phyloP scores from a whole-genome alignment of 2,888 invertebrate genomes.

The Hoplodrina ambigua region DNA sequence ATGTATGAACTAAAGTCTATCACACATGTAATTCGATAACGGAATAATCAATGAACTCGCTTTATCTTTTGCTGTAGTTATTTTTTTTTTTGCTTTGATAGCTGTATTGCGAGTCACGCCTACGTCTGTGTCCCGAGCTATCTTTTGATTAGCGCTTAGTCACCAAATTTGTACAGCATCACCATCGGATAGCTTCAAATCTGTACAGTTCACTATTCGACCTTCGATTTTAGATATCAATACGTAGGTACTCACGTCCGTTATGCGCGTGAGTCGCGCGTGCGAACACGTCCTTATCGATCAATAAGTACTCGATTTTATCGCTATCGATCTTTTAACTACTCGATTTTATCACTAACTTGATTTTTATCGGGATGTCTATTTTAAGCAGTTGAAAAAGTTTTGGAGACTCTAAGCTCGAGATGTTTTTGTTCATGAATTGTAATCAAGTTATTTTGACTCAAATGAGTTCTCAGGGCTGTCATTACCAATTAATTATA shows the following conservation, averaged over 20 bases:
- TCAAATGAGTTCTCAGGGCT: background rate
- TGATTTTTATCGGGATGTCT: conserved; percentile 47
- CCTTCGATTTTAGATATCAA: conserved; percentile 56
- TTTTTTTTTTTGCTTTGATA: conserved; percentile 1
- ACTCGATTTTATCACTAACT: conserved; percentile 43
- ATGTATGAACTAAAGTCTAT: background rate
- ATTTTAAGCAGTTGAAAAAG: conserved; percentile 25
- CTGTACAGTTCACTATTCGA: conserved; percentile 56
- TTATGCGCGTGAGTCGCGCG: conserved; percentile 46
- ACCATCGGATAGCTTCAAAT: conserved; percentile 35
- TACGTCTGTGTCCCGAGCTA: conserved; percentile 10
- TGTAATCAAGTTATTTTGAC: background rate
- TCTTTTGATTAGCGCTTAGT: conserved; percentile 39
- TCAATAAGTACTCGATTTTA: conserved; percentile 43
- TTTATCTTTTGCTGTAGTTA: conserved; percentile 15
- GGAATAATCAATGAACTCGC: conserved; percentile 12
- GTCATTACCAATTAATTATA: too few relatives aligned
- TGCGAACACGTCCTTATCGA: conserved; percentile 59
- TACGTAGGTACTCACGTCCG: conserved; percentile 40
- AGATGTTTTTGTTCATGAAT: background rate
- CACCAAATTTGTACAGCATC: conserved; percentile 32
- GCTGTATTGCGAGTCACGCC: background rate
- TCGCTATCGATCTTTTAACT: conserved; percentile 39
- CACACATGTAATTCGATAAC: conserved; percentile 1
- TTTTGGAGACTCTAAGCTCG: background rate